A percentile compares a stretch with the other conserved stretches of the same genome.
These are phyloP conservation scores for Apus apus DNA, from an alignment of 2,113 vertebrate genomes.

Conservation along the genomic window DNA sequence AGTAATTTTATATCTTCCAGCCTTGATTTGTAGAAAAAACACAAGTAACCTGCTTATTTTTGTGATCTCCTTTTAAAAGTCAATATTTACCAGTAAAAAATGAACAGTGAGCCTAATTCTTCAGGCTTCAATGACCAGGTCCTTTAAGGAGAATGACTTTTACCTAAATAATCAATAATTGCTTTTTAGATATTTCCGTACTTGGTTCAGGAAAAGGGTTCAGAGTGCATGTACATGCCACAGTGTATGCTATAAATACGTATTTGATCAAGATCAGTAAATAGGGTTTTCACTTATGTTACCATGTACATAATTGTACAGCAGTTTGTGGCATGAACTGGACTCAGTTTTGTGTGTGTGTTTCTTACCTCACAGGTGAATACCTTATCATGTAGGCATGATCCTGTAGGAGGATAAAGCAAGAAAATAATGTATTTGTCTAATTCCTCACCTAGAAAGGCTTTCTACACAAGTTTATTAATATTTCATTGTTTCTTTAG, in stretches of 20 bases:
- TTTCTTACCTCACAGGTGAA: background rate
- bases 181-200: background rate
- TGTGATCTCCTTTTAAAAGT: background rate
- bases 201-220: background rate
- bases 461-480: constrained; percentile 46
- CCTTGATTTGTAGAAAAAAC: background rate
- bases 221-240: background rate
- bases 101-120: background rate
- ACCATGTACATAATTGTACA: background rate
- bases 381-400: background rate
- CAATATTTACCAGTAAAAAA: background rate
- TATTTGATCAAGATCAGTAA: background rate
- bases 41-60: background rate
- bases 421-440: constrained; percentile 5
- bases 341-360: background rate
- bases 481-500: constrained; percentile 59
- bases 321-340: background rate
- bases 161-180: background rate
- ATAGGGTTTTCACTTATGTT: background rate
- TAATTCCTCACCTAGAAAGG: constrained; percentile 21
- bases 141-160: background rate
- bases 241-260: background rate
- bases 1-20: background rate
- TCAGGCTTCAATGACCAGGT: background rate
- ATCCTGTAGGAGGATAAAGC: background rate